Percentiles rank a stretch among this genome's conserved stretches.
Evolutionary conservation across 1,140 invertebrate species (phyloP).

Genomic region (Elysia chlorotica): DNA sequence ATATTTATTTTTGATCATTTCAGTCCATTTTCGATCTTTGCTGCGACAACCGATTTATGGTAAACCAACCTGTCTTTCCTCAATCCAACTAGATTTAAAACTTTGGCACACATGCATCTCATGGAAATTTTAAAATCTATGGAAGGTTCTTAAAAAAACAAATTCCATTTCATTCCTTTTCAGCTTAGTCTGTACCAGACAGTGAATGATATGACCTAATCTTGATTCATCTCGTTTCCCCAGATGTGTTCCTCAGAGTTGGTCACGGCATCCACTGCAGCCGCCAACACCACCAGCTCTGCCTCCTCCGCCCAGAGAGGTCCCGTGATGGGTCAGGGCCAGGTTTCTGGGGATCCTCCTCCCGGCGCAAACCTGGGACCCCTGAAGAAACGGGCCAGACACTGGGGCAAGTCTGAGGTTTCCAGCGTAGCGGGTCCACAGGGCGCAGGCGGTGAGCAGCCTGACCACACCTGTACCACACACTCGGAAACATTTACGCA

Average conservation of each 20-base stretch:
- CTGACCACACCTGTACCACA: no score
- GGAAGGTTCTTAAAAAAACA: no score
- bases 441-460: background rate
- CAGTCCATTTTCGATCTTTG: background rate
- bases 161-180: no score
- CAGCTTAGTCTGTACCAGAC: no score
- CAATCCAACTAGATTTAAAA: no score
- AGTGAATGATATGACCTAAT: background rate
- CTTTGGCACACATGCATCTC: no score
- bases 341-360: no score
- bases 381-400: conserved; percentile 26
- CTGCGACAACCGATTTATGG: no score
- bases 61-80: no score
- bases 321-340: no score
- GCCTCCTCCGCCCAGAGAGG: background rate
- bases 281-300: background rate
- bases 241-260: conserved; percentile 20
- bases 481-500: no score
- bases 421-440: background rate
- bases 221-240: background rate
- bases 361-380: conserved; percentile 9
- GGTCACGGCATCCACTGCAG: background rate
- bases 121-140: no score
- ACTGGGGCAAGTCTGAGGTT: conserved; percentile 21
- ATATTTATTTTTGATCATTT: background rate